Base-by-base conservation (phyloP, 1,140 invertebrate genomes). In the Bombus sylvicola region DNA sequence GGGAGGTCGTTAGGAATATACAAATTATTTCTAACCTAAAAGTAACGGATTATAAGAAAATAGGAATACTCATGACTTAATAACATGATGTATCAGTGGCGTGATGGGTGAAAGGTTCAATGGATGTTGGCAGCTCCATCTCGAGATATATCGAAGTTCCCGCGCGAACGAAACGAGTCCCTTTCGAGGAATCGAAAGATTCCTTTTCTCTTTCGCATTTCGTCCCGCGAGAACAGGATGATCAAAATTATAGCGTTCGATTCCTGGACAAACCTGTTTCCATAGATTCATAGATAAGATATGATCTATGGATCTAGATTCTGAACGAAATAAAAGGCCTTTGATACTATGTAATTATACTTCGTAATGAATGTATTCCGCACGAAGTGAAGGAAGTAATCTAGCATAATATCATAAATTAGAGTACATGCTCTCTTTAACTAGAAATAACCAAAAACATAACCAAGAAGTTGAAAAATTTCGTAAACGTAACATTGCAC, bases 31-130 rank as follows among this genome's bases (percentile, higher is more conserved):
- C 0, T 18, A 34, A 57, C 37, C 15, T 25, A 72, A 80, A 85
- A 74, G 81, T 64, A 71, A 74, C 47, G 39, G 62, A 28, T 64
- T 86, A 62, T 83, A 90, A 87, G 85, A 85, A 93, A 79, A 22
- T 1, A 79, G 22, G 47, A 78, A 43, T 31, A 59, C 3, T 74
- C 75, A 47, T 84, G 75, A 77, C 74, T 77, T 8, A 34, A 76
- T 76, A 43, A 47, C 59, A 75, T 4, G 18, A 39, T 57, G 37
- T 92, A 93, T 92, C 90, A 83, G 68, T 92, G 89, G 90, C 93
- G 92, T 94, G 92, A 94, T 94, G 94, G 93, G 93, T 94, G 93
- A 94, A 94, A 93, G 92, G 93, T 94, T 94, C 92, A 93, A 93
- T 92, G 87, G 87, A 91, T 93, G 83, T 66, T 90, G 90, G 25